A percentile compares a stretch with the other conserved stretches of the same genome.
Evolutionary conservation across 1,140 invertebrate species (phyloP).

Genomic region (Brachionus manjavacas): DNA sequence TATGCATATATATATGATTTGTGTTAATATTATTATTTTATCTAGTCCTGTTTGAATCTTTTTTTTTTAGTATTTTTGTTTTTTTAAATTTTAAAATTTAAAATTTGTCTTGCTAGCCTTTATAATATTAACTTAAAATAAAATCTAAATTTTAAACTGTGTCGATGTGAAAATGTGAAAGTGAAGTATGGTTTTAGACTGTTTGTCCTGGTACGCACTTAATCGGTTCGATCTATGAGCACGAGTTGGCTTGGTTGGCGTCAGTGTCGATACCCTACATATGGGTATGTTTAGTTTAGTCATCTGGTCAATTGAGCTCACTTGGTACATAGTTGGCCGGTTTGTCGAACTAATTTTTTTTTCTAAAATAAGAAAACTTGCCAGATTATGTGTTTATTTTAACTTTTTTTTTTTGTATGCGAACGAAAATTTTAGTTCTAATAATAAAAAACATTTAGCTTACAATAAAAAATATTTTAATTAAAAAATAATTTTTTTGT

Average conservation of each 20-base stretch:
- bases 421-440: neutral
- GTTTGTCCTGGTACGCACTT: neutral
- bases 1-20: neutral
- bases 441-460: neutral
- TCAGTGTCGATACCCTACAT: neutral
- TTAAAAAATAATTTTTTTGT: neutral
- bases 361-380: neutral
- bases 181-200: neutral
- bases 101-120: neutral
- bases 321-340: neutral
- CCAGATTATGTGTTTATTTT: neutral
- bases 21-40: constrained; percentile 1
- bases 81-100: neutral
- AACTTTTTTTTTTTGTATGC: neutral
- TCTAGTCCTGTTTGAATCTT: neutral
- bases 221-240: neutral
- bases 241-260: neutral
- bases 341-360: neutral
- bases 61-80: constrained; percentile 1
- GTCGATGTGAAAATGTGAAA: neutral
- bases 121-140: neutral
- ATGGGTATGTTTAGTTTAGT: neutral
- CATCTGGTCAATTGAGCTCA: neutral
- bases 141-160: neutral
- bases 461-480: constrained; percentile 2